Evolutionary conservation across 2,888 invertebrate species (phyloP).

Genomic region (Camponotus fellah): DNA sequence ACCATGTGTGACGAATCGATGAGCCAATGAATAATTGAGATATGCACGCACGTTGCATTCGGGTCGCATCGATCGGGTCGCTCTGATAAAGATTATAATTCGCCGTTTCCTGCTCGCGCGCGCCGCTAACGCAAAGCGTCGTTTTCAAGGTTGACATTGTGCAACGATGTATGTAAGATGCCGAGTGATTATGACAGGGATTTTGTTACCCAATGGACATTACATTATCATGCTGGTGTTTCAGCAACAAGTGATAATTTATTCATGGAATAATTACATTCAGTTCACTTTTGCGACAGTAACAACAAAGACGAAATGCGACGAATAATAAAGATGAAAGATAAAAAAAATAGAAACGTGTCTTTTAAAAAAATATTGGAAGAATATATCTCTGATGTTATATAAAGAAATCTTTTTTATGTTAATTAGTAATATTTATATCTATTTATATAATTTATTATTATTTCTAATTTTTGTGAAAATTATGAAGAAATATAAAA

Average conservation of each 20-base stretch:
- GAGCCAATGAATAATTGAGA: slow-evolving; percentile 40
- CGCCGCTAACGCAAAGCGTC: slow-evolving; percentile 24
- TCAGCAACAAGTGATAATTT: slow-evolving; percentile 18
- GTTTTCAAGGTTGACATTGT: slow-evolving; percentile 49
- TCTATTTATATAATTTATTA: neutral
- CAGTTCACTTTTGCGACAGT: neutral
- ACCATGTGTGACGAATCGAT: slow-evolving; percentile 9
- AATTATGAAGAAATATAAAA: neutral
- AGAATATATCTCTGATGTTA: neutral
- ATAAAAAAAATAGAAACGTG: neutral
- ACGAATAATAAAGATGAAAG: slow-evolving; percentile 6
- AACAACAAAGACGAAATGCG: slow-evolving; percentile 5
- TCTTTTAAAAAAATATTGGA: neutral
- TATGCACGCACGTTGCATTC: slow-evolving; percentile 32
- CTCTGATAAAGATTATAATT: slow-evolving; percentile 55
- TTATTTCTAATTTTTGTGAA: neutral
- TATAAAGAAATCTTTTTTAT: neutral
- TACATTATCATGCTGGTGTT: slow-evolving; percentile 3
- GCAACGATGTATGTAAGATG: slow-evolving; percentile 39
- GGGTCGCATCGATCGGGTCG: slow-evolving; percentile 35
- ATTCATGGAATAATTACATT: slow-evolving; percentile 32
- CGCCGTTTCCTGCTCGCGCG: slow-evolving; percentile 40
- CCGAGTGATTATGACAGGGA: slow-evolving; percentile 26
- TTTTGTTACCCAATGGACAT: slow-evolving; percentile 26
- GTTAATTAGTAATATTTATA: neutral